Percentiles rank a stretch among this genome's conserved stretches.
These are phyloP conservation scores for Aleiodes sp. DNA, from an alignment of 1,140 invertebrate species.

Conservation along the genomic window DNA sequence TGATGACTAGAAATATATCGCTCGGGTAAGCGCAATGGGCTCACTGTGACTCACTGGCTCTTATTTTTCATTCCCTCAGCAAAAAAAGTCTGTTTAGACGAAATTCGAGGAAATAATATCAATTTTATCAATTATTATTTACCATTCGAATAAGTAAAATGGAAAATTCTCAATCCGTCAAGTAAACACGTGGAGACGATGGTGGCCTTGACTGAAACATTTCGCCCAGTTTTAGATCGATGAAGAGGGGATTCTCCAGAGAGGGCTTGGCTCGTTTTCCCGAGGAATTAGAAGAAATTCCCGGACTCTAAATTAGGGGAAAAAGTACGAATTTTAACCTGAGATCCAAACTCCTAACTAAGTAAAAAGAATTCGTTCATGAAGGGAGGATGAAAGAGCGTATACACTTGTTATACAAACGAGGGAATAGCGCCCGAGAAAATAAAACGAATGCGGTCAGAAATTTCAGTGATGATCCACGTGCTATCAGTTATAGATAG, in stretches of 20 bases:
- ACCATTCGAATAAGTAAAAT: too few relatives aligned
- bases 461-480: too few relatives aligned
- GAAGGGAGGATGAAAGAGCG: too few relatives aligned
- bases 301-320: conserved; percentile 24
- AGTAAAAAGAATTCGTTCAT: too few relatives aligned
- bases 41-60: conserved; percentile 40
- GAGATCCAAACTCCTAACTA: neutral
- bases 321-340: neutral
- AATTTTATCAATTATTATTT: too few relatives aligned
- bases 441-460: neutral
- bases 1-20: conserved; percentile 38
- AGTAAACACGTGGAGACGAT: neutral
- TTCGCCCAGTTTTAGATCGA: neutral
- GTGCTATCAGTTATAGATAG: too few relatives aligned
- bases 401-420: neutral
- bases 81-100: neutral
- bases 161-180: too few relatives aligned
- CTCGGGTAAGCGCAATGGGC: conserved; percentile 34
- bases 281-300: conserved; percentile 25
- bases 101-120: neutral
- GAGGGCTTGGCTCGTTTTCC: conserved; percentile 2
- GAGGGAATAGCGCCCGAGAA: neutral
- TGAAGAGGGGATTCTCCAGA: neutral
- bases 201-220: neutral
- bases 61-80: neutral